phyloP scores from a whole-genome alignment of 2,797 vertebrate species.

The Brotogeris chrysoptera region DNA sequence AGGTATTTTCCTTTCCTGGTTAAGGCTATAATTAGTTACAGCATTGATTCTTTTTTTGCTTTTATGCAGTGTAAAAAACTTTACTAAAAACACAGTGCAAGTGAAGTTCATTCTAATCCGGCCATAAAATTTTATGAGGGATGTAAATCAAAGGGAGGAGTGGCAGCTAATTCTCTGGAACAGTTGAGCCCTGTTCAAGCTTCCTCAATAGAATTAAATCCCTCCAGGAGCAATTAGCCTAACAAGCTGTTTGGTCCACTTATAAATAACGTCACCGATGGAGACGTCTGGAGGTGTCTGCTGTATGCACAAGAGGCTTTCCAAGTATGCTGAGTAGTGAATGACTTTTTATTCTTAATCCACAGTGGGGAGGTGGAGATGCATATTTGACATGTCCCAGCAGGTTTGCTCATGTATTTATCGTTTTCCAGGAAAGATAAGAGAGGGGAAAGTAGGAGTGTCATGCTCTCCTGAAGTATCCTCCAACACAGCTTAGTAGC shows the following conservation, averaged over 20 bases:
- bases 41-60: background rate
- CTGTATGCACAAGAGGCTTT: background rate
- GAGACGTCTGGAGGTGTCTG: constrained; percentile 46
- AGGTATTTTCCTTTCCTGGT: background rate
- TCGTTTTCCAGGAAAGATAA: background rate
- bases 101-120: constrained; percentile 68
- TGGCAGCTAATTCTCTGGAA: constrained; percentile 45
- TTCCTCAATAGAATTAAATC: constrained; percentile 24
- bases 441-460: background rate
- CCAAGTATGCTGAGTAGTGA: background rate
- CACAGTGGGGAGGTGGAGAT: background rate
- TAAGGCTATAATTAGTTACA: background rate
- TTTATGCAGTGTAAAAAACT: background rate
- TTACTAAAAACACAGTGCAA: constrained; percentile 47
- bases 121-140: constrained; percentile 60
- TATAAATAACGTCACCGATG: constrained; percentile 48
- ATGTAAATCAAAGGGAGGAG: constrained; percentile 57
- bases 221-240: constrained; percentile 61
- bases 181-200: constrained; percentile 12
- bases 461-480: background rate
- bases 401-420: background rate
- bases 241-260: constrained; percentile 39
- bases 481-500: background rate
- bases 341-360: background rate
- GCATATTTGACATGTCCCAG: background rate